Evolutionary conservation across 2,797 vertebrate genomes (phyloP).

Genomic region (Mormyrops boulengeri): DNA sequence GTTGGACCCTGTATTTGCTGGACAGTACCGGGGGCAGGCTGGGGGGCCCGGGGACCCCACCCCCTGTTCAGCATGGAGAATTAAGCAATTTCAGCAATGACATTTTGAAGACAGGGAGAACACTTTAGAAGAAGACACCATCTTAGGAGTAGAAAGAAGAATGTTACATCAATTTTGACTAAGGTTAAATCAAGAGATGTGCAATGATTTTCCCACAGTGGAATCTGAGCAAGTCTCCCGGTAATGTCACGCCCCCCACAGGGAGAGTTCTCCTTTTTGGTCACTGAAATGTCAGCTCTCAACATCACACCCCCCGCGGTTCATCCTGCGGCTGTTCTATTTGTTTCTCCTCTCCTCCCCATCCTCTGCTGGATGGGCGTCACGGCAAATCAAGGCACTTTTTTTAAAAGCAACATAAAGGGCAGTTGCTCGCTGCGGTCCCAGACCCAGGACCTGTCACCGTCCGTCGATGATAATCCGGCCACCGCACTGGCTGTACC

Average conservation of each 20-base stretch:
- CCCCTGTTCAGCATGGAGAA: not conserved
- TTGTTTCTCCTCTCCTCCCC: not conserved
- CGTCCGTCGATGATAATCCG: not conserved
- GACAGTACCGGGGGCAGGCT: not conserved
- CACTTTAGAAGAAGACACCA: not conserved
- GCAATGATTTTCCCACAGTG: not conserved
- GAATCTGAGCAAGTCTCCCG: not conserved
- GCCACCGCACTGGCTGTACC: not conserved
- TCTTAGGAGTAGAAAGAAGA: not conserved
- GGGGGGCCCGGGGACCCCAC: not conserved
- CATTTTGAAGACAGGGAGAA: not conserved
- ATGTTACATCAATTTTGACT: not conserved
- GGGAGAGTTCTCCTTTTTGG: not conserved
- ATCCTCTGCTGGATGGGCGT: not conserved
- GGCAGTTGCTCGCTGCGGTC: not conserved
- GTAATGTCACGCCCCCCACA: not conserved
- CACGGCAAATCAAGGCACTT: not conserved
- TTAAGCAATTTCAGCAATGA: not conserved
- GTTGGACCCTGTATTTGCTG: not conserved
- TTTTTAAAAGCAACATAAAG: not conserved
- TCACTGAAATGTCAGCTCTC: not conserved
- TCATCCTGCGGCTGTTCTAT: not conserved
- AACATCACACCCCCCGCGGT: not conserved
- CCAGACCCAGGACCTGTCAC: not conserved
- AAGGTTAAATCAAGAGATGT: not conserved